Evolutionary conservation across 2,113 vertebrate species (phyloP).

Genomic region (Acrocephalus arundinaceus): DNA sequence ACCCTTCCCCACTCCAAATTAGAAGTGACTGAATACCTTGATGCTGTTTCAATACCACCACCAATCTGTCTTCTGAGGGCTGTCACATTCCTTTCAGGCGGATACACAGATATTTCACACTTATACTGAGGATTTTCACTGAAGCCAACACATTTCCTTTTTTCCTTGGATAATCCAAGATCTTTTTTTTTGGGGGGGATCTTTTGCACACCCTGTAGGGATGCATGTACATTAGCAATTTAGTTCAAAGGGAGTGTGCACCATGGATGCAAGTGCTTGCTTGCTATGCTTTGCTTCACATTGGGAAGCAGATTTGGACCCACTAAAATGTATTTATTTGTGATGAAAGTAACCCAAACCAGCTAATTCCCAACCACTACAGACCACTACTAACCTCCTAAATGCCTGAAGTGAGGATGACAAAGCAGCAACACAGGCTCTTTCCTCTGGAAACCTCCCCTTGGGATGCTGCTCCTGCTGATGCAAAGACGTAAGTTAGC

Average conservation of each 20-base stretch:
- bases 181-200: neutral
- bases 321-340: neutral
- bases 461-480: neutral
- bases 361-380: neutral
- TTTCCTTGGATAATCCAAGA: conserved; percentile 78
- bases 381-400: neutral
- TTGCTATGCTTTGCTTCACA: neutral
- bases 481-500: conserved; percentile 8
- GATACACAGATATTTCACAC: conserved; percentile 55
- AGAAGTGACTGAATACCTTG: neutral
- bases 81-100: neutral
- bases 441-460: neutral
- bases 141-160: conserved; percentile 84
- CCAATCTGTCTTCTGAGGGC: conserved; percentile 74
- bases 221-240: neutral
- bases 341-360: neutral
- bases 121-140: conserved; percentile 72
- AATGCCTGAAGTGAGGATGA: neutral
- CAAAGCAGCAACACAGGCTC: neutral
- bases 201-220: neutral
- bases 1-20: neutral
- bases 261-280: neutral
- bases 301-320: neutral
- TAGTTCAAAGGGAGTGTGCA: neutral
- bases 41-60: conserved; percentile 77